Conservation (phyloP, 1,140 invertebrate genomes). For the Tenebrio molitor region DNA sequence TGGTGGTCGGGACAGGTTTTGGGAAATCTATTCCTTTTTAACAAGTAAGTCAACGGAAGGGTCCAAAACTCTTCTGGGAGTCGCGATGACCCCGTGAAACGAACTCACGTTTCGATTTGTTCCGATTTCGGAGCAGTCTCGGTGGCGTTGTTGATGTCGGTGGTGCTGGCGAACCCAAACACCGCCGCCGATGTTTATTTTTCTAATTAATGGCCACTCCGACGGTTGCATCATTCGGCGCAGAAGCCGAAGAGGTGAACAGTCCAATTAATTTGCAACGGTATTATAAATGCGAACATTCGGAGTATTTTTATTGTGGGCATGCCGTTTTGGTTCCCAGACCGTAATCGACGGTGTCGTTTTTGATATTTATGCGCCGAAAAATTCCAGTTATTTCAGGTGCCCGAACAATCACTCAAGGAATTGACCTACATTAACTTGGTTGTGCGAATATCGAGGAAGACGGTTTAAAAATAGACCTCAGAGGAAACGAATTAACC, state of each 20-base stretch:
- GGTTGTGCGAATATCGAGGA: neutral
- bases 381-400: too few relatives aligned
- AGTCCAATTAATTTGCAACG: constrained; percentile 8
- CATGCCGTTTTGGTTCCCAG: neutral
- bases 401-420: neutral
- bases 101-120: too few relatives aligned
- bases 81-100: too few relatives aligned
- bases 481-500: constrained; percentile 33
- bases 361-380: neutral
- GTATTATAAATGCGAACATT: neutral
- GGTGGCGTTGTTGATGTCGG: too few relatives aligned
- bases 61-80: too few relatives aligned
- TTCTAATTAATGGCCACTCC: constrained; percentile 11
- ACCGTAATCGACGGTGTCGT: neutral
- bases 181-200: constrained; percentile 9
- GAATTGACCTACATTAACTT: constrained; percentile 12
- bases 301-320: neutral
- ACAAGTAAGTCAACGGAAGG: neutral
- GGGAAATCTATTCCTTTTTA: constrained; percentile 18
- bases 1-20: constrained; percentile 40
- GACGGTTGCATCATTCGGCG: neutral
- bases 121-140: too few relatives aligned
- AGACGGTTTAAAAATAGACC: constrained; percentile 20
- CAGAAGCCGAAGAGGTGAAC: constrained; percentile 9
- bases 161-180: constrained; percentile 11